Conservation (phyloP, 2,888 invertebrate species). For the Phragmatobia fuliginosa region DNA sequence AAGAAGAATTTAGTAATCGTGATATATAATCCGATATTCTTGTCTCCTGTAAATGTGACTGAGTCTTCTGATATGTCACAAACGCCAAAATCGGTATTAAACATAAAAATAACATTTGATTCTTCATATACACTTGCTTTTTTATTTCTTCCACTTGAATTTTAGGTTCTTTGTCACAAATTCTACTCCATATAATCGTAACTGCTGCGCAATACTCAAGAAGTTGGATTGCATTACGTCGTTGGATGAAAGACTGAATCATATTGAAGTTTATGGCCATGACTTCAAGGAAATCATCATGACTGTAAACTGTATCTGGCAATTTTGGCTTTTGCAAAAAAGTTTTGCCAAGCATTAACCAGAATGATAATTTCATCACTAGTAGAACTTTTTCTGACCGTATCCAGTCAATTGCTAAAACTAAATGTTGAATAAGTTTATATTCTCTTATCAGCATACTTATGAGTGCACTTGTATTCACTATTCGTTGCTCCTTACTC, state of each 20-base stretch:
- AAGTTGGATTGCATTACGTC: constrained; percentile 62
- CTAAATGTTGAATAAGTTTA: constrained; percentile 70
- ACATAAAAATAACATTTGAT: constrained; percentile 88
- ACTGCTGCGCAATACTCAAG: constrained; percentile 73
- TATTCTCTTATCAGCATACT: constrained; percentile 66
- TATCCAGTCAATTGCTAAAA: constrained; percentile 71
- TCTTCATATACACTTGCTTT: constrained; percentile 78
- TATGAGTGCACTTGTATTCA: constrained; percentile 67
- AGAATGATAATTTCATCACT: constrained; percentile 80
- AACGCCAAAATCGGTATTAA: constrained; percentile 87
- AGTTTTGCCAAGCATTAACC: constrained; percentile 73
- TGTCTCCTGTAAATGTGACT: constrained; percentile 68
- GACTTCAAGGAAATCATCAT: constrained; percentile 72
- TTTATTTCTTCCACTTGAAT: constrained; percentile 50
- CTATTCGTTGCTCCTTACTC: constrained; percentile 79
- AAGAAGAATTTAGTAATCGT: constrained; percentile 88
- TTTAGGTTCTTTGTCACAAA: constrained; percentile 57
- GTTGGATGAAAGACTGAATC: constrained; percentile 63
- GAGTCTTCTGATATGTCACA: constrained; percentile 57
- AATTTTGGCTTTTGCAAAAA: constrained; percentile 66
- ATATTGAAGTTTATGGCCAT: constrained; percentile 70
- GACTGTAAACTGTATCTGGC: constrained; percentile 65
- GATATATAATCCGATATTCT: constrained; percentile 87
- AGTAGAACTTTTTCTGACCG: constrained; percentile 77
- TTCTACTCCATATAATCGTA: constrained; percentile 65